phyloP scores from a whole-genome alignment of 2,888 invertebrate genomes.

The Dicyrtomina minuta region DNA sequence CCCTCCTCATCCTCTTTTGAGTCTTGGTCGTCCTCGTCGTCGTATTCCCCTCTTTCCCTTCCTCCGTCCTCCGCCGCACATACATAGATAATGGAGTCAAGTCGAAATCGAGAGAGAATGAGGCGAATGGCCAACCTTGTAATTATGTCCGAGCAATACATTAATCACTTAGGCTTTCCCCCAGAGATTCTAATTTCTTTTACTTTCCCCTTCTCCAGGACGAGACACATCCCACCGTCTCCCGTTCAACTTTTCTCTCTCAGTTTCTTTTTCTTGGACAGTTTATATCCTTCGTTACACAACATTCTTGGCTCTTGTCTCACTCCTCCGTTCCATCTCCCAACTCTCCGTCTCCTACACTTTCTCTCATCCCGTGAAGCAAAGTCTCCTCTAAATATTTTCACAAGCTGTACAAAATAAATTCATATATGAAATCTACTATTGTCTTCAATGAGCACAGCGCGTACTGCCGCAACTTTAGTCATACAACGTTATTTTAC shows the following conservation, averaged over 20 bases:
- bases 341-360: neutral
- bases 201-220: neutral
- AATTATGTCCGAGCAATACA: slow-evolving; percentile 47
- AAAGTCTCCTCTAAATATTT: too few species aligned
- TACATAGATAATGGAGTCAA: neutral
- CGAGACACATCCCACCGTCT: neutral
- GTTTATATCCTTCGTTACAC: neutral
- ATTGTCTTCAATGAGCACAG: too few species aligned
- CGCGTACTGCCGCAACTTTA: too few species aligned
- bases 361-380: too few species aligned
- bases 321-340: neutral
- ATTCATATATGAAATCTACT: too few species aligned
- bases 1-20: neutral
- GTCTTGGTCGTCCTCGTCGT: too few species aligned
- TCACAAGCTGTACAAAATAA: too few species aligned
- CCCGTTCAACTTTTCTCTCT: neutral
- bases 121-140: slow-evolving; percentile 32
- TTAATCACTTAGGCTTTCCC: slow-evolving; percentile 46
- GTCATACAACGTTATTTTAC: too few species aligned
- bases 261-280: neutral
- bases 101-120: neutral
- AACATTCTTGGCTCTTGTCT: neutral
- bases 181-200: slow-evolving; percentile 30
- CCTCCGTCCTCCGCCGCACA: neutral
- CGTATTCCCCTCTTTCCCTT: neutral